Conservation (phyloP, 2,113 vertebrate genomes). For the Bettongia penicillata region DNA sequence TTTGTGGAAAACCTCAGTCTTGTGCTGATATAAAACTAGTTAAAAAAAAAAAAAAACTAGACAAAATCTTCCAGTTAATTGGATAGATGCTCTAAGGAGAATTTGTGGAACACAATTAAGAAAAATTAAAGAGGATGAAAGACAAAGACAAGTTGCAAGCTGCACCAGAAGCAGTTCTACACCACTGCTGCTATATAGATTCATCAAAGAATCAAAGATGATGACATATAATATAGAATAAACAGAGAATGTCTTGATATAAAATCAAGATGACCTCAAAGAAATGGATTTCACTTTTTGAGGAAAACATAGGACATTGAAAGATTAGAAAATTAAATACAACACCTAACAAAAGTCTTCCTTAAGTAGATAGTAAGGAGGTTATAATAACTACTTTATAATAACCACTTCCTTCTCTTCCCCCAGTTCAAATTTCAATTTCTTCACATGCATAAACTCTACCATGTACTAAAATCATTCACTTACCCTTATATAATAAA, state of each 20-base stretch:
- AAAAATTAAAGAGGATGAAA: background rate
- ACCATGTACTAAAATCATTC: background rate
- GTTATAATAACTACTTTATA: background rate
- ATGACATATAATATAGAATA: too few relatives aligned
- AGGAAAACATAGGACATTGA: background rate
- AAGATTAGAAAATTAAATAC: background rate
- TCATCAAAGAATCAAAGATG: background rate
- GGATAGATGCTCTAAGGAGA: background rate
- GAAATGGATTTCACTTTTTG: background rate
- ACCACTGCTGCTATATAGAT: background rate
- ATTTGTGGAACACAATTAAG: background rate
- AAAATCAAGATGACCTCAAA: background rate
- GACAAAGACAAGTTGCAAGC: background rate
- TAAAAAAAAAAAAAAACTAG: too few relatives aligned
- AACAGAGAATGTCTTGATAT: background rate
- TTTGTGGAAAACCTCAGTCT: background rate
- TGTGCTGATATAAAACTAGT: background rate
- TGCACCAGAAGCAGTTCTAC: background rate
- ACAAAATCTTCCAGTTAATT: background rate
- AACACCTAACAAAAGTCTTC: background rate
- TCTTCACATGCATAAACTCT: background rate
- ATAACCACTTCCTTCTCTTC: background rate
- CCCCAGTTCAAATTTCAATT: background rate
- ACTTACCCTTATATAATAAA: background rate
- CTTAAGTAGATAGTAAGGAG: background rate